A percentile compares a stretch with the other conserved stretches of the same genome.
Conservation (phyloP, 2,113 vertebrate genomes). For the Xiphophorus couchianus region DNA sequence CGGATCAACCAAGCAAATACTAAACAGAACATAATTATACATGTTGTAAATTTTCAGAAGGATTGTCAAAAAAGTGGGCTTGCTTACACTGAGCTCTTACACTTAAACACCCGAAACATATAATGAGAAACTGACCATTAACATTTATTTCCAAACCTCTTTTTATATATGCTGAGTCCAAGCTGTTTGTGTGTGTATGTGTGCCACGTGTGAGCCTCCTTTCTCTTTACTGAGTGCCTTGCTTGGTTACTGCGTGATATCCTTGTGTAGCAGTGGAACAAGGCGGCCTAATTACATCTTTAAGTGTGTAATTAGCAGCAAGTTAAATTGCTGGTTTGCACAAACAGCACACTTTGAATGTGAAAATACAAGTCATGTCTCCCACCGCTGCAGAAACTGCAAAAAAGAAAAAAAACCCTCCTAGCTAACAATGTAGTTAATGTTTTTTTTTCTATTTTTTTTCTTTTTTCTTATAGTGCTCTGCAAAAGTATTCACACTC, state of each 20-base stretch:
- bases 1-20: background rate
- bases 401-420: too few relatives aligned
- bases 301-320: slow-evolving; percentile 75
- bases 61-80: background rate
- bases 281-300: slow-evolving; percentile 76
- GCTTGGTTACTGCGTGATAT: slow-evolving; percentile 45
- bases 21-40: background rate
- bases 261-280: slow-evolving; percentile 64
- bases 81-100: background rate
- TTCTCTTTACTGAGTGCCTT: slow-evolving; percentile 29
- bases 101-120: background rate
- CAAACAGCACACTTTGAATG: slow-evolving; percentile 61
- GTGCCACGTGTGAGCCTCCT: slow-evolving; percentile 41
- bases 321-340: slow-evolving; percentile 74
- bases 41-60: background rate
- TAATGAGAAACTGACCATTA: slow-evolving; percentile 16
- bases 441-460: background rate
- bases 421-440: background rate
- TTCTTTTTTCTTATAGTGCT: background rate
- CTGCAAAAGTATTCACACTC: background rate
- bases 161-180: slow-evolving; percentile 37
- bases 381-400: slow-evolving; percentile 43
- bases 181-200: slow-evolving; percentile 31
- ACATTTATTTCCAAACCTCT: slow-evolving; percentile 25
- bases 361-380: slow-evolving; percentile 67